Evolutionary conservation across 2,888 invertebrate species (phyloP).

Genomic region (Hirudinaria manillensis): DNA sequence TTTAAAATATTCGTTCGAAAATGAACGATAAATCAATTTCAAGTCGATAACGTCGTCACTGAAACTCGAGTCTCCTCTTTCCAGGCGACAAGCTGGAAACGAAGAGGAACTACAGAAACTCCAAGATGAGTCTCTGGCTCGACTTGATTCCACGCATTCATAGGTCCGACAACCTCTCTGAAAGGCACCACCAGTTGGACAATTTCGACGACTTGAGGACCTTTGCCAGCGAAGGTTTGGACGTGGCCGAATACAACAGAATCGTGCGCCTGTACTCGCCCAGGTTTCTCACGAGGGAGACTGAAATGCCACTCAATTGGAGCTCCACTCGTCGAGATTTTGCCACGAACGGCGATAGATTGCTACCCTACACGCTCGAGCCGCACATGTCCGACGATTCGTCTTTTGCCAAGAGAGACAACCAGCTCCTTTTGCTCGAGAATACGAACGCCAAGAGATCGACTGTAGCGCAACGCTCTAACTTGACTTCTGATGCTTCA

Average conservation of each 20-base stretch:
- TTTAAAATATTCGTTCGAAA: too few relatives aligned
- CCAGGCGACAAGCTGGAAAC: constrained; percentile 56
- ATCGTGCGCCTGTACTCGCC: neutral
- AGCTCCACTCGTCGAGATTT: too few relatives aligned
- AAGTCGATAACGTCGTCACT: neutral
- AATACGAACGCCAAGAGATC: too few relatives aligned
- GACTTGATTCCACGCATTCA: constrained; percentile 83
- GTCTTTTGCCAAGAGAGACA: neutral
- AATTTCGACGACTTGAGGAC: constrained; percentile 77
- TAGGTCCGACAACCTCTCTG: constrained; percentile 73
- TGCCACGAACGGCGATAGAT: too few relatives aligned
- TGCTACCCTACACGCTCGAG: neutral
- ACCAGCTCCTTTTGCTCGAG: neutral
- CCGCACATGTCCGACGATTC: neutral
- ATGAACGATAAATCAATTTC: too few relatives aligned
- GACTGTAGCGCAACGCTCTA: too few relatives aligned
- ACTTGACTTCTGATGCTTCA: too few relatives aligned
- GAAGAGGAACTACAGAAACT: constrained; percentile 87
- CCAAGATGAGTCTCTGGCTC: constrained; percentile 89
- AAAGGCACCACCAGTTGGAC: constrained; percentile 76
- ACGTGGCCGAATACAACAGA: constrained; percentile 14
- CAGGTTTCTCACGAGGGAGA: neutral
- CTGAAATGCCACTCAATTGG: too few relatives aligned
- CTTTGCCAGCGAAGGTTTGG: constrained; percentile 66
- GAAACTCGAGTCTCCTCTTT: too few relatives aligned